Percentiles rank a stretch among this genome's conserved stretches.
These are phyloP conservation scores for Rhinogobius similis DNA, from an alignment of 2,113 vertebrate species.

Conservation along the genomic window DNA sequence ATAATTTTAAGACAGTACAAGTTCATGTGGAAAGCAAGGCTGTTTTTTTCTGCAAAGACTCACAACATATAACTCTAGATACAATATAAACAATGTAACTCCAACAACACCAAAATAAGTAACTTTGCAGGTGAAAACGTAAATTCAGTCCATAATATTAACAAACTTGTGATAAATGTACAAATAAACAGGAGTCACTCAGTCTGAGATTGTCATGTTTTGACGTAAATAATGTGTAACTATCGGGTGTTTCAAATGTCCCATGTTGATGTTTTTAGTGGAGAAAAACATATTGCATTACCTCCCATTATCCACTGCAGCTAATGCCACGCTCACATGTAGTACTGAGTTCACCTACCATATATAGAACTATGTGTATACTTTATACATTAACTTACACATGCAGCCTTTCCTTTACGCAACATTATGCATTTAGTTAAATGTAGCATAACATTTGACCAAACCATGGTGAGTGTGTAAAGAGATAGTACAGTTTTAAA, in stretches of 20 bases:
- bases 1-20: constrained; percentile 69
- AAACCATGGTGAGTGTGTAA: neutral
- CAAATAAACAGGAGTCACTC: constrained; percentile 22
- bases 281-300: constrained; percentile 17
- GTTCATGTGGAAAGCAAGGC: constrained; percentile 51
- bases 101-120: constrained; percentile 19
- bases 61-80: constrained; percentile 38
- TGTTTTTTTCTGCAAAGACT: constrained; percentile 31
- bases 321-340: constrained; percentile 5
- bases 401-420: constrained; percentile 44
- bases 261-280: constrained; percentile 24
- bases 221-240: constrained; percentile 14
- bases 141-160: constrained; percentile 8
- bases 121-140: constrained; percentile 17
- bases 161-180: constrained; percentile 4
- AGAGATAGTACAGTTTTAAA: constrained; percentile 21
- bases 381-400: constrained; percentile 32
- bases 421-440: constrained; percentile 20
- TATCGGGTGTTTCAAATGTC: constrained; percentile 17
- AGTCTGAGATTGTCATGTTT: constrained; percentile 53
- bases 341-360: constrained; percentile 15
- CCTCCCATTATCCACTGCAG: constrained; percentile 18
- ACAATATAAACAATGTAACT: constrained; percentile 43
- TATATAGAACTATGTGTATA: constrained; percentile 20
- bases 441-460: constrained; percentile 27